Percentiles rank a stretch among this genome's conserved stretches.
Conservation (phyloP, 2,888 invertebrate species). For the Eueremaeus valkanovi region DNA sequence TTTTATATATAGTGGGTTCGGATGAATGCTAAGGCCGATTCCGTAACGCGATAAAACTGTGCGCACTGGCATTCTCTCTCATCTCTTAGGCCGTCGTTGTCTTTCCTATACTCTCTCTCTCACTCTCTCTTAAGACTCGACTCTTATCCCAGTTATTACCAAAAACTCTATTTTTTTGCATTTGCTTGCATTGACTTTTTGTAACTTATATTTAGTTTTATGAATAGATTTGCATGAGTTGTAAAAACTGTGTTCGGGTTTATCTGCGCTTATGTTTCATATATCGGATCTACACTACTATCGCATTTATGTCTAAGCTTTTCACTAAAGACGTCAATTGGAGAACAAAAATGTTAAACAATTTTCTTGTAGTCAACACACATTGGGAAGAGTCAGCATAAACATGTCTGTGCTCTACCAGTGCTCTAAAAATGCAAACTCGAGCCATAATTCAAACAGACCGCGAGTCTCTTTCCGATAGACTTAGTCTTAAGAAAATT, state of each 20-base stretch:
- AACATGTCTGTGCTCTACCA: background rate
- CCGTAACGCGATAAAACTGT: background rate
- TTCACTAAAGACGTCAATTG: background rate
- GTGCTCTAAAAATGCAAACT: no score
- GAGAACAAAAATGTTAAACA: background rate
- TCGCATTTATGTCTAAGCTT: background rate
- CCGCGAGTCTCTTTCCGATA: slow-evolving; percentile 33
- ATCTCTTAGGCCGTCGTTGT: background rate
- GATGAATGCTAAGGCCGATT: slow-evolving; percentile 1
- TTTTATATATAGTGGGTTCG: background rate
- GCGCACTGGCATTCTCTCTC: background rate
- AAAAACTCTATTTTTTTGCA: background rate
- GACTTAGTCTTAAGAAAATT: background rate
- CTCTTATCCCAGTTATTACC: background rate
- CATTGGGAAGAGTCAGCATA: no score
- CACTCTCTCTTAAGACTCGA: no score
- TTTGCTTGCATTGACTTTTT: background rate
- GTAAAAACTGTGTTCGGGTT: background rate
- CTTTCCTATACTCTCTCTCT: background rate
- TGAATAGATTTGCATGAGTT: background rate
- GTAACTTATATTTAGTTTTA: slow-evolving; percentile 20
- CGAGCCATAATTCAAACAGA: slow-evolving; percentile 6
- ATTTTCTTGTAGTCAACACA: no score
- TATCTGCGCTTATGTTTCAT: background rate
- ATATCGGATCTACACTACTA: background rate